These are phyloP conservation scores for Drosophila algonquin DNA, from an alignment of 2,888 invertebrate species.

Conservation along the genomic window DNA sequence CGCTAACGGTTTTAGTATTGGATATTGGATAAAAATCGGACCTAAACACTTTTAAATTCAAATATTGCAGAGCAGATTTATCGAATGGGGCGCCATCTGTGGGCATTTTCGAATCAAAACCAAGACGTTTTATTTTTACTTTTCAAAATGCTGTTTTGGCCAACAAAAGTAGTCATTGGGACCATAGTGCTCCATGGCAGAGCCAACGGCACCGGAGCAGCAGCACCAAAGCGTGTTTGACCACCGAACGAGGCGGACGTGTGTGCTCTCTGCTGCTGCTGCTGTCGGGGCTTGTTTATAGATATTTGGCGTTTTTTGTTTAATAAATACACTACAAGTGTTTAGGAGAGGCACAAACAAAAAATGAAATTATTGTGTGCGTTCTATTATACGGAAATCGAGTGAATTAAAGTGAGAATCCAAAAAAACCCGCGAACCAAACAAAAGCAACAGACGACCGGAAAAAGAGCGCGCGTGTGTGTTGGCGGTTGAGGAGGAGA, in stretches of 20 bases:
- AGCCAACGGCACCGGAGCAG: not conserved
- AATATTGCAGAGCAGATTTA: too few species aligned
- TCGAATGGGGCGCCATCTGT: too few species aligned
- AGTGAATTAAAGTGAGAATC: slow-evolving; percentile 10
- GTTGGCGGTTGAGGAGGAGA: slow-evolving; percentile 19
- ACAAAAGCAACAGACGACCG: slow-evolving; percentile 18
- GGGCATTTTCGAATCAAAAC: too few species aligned
- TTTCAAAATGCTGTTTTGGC: too few species aligned
- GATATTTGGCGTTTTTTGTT: slow-evolving; percentile 18
- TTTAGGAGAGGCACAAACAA: slow-evolving; percentile 19
- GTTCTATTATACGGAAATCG: slow-evolving; percentile 29
- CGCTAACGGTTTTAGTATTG: too few species aligned
- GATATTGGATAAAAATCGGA: too few species aligned
- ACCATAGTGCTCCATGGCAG: not conserved
- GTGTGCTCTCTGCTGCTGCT: slow-evolving; percentile 38
- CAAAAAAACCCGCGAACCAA: slow-evolving; percentile 17
- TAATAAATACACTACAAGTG: slow-evolving; percentile 32
- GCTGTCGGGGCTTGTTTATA: slow-evolving; percentile 15
- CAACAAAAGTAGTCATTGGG: too few species aligned
- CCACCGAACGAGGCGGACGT: slow-evolving; percentile 71
- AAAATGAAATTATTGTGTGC: slow-evolving; percentile 25
- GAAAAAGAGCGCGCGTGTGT: slow-evolving; percentile 65
- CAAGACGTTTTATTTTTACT: too few species aligned
- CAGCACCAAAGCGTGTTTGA: slow-evolving; percentile 16
- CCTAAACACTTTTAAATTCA: too few species aligned